Evolutionary conservation across 2,888 invertebrate species (phyloP), one percentile per base, ranked within the genome.

Genomic region (Agonum fuliginosum): DNA sequence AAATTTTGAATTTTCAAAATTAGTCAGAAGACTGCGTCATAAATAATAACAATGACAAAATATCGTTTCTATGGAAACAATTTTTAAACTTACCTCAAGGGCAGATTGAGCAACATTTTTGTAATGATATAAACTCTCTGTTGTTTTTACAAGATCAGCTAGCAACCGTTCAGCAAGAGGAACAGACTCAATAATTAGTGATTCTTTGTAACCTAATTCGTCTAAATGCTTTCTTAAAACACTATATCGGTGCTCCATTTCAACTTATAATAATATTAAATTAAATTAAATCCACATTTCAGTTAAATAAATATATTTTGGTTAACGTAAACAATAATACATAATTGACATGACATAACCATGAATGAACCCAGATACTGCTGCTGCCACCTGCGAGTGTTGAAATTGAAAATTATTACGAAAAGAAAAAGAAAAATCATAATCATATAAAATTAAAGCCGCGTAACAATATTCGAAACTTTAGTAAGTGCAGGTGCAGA

Each of bases 121-220:
- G 80, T 95, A 93, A 87, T 95, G 93, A 83, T 95, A 93, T 73
- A 97, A 88, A 83, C 93, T 95, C 81, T 94, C 93, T n/a, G 96
- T 97, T 5, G 96, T 96, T 85, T 94, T 93, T 79, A 96, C 89
- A 78, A 97, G 89, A 87, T 97, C 97, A 51, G 92, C 92, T 72
- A 97, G 88, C 78, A 97, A 86, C 83, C 91, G 92, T 86, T 95
- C 93, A 80, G 96, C 94, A 80, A 97, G 87, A 37, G 95, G 93
- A 43, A 96, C 89, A 51, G 93, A 92, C 79, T 96, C 95, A 10
- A 93, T 86, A 0, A 93, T 92, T 79, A 97, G 88, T 0, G 91
- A 88, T 83, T 95, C 93, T 51, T 90, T 91, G 84, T 96, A 97
- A 0, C 97, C 97, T 79, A 97, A 89, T 78, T 92, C 91, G 86